Conservation (phyloP, 1,140 invertebrate species). For the Panulirus ornatus region DNA sequence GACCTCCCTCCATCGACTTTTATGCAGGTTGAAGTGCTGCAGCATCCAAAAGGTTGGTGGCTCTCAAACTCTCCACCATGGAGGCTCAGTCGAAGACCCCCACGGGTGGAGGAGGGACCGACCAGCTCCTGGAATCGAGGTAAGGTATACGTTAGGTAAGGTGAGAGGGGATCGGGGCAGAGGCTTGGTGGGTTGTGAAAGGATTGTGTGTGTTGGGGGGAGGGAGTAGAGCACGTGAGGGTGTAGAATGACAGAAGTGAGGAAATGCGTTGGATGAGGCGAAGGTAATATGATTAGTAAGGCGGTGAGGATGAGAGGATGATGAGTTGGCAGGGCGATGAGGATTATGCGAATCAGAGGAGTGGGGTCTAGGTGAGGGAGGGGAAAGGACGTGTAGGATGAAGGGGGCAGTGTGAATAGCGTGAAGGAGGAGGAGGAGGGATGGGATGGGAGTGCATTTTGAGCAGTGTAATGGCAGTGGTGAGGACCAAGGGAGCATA, state of each 20-base stretch:
- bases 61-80: too few relatives aligned
- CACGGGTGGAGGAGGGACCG: too few relatives aligned
- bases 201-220: background rate
- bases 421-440: background rate
- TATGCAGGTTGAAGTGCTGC: too few relatives aligned
- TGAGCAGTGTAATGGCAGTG: background rate
- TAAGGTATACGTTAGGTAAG: too few relatives aligned
- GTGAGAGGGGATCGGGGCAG: background rate
- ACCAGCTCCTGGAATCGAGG: too few relatives aligned
- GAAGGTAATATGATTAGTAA: too few relatives aligned
- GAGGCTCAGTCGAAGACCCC: too few relatives aligned
- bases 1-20: too few relatives aligned
- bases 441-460: background rate
- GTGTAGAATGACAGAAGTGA: background rate
- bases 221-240: background rate
- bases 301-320: background rate
- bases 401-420: background rate
- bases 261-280: background rate
- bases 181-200: too few relatives aligned
- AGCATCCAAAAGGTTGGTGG: too few relatives aligned
- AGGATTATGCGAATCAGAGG: background rate
- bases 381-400: too few relatives aligned
- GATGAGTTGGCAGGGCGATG: background rate
- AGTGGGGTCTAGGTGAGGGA: too few relatives aligned
- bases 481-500: background rate